phyloP scores from a whole-genome alignment of 2,113 vertebrate species.

The Atractosteus spatula region DNA sequence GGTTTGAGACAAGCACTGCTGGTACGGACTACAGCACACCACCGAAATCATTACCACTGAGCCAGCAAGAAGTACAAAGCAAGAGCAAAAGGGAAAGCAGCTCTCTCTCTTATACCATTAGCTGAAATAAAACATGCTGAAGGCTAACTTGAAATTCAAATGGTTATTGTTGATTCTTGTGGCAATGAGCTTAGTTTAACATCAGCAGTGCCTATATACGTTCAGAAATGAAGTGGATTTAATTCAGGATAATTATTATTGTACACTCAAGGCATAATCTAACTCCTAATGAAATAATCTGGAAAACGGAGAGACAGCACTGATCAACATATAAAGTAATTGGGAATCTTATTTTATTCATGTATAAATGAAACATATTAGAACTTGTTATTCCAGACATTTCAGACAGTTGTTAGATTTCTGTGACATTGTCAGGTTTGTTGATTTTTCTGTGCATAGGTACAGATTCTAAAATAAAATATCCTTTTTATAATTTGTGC shows the following conservation, averaged over 20 bases:
- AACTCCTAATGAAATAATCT: slow-evolving; percentile 71
- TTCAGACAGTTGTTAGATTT: no score
- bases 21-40: slow-evolving; percentile 56
- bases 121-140: slow-evolving; percentile 66
- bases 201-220: slow-evolving; percentile 69
- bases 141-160: slow-evolving; percentile 63
- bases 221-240: slow-evolving; percentile 71
- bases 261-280: slow-evolving; percentile 69
- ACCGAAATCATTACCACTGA: slow-evolving; percentile 58
- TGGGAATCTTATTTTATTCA: neutral
- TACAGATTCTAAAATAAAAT: no score
- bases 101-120: slow-evolving; percentile 33
- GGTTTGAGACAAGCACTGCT: slow-evolving; percentile 52
- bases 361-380: no score
- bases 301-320: slow-evolving; percentile 50
- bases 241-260: slow-evolving; percentile 75
- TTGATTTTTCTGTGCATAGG: no score
- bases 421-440: no score
- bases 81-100: slow-evolving; percentile 62
- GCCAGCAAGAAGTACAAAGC: slow-evolving; percentile 53
- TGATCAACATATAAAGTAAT: neutral
- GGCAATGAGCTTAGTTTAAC: slow-evolving; percentile 74
- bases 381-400: no score
- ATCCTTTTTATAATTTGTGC: no score
- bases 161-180: slow-evolving; percentile 73